Base-by-base conservation (phyloP, 2,888 invertebrate species). In the Drosophila nigricruria region DNA sequence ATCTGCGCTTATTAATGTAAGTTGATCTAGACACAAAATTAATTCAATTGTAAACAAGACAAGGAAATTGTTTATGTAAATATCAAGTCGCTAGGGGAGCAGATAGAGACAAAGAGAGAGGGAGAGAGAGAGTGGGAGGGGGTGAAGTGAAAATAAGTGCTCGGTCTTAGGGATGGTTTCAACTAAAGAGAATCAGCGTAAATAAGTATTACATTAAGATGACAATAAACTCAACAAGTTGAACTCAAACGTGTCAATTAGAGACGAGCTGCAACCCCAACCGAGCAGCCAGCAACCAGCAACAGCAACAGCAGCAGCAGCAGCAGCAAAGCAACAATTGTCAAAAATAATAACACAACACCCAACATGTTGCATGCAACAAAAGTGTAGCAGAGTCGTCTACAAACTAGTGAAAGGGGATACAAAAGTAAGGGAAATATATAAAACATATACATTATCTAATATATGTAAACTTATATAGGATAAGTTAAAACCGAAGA, bases 281-380 rank as follows among this genome's bases (percentile, higher is more conserved):
- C n/a, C 27, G n/a, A 47, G n/a, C 58, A 79, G 10, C 30, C 87
- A 79, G 8, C 57, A 42, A 12, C 30, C 57, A 42, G n/a, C 27
- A 45, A 79, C 87, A 79, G 5, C 10, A 20, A 5, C 32, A 36
- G 54, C 57, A 42, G 18, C 30, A 42, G 53, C 56, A 27, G 14
- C 58, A 40, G 25, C 59, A 47, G 52, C 32, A 18, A 18, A 64
- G 79, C 84, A 87, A 84, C 88, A 87, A 87, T 84, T 81, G 79
- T 75, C 77, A 60, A 75, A 82, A 80, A 84, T 79, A 75, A 84
- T 79, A 87, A 87, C 83, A 87, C 88, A 84, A 82, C 82, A 80
- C 71, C 53, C 80, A 82, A 79, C 83, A 64, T 79, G 83, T 67
- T 87, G 77, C 72, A 70, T 67, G 59, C 76, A 71, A 76, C 76